A percentile compares a stretch with the other conserved stretches of the same genome.
These are phyloP conservation scores for Trachelus iudaicus DNA, from an alignment of 2,888 invertebrate genomes.

Conservation along the genomic window DNA sequence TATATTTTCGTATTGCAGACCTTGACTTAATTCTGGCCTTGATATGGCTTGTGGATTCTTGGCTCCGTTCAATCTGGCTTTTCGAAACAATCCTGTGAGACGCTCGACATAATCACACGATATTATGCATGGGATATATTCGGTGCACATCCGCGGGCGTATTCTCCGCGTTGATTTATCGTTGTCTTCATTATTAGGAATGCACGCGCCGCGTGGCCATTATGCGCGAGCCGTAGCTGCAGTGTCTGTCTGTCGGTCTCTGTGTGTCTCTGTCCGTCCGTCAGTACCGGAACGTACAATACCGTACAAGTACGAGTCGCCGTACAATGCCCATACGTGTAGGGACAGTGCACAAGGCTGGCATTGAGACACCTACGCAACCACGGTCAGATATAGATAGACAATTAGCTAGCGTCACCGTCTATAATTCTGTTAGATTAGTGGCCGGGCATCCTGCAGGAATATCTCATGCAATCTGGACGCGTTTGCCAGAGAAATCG, in stretches of 20 bases:
- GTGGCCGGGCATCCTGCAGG: slow-evolving; percentile 43
- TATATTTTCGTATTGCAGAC: background rate
- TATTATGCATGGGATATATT: slow-evolving; percentile 65
- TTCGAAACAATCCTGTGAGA: background rate
- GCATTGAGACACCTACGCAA: slow-evolving; percentile 61
- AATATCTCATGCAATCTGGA: slow-evolving; percentile 26
- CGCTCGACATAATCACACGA: slow-evolving; percentile 59
- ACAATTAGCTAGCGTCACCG: slow-evolving; percentile 63
- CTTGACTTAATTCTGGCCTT: background rate
- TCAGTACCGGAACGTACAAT: slow-evolving; percentile 34
- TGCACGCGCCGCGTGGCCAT: slow-evolving; percentile 60
- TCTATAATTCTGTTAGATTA: slow-evolving; percentile 55
- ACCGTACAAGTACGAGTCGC: slow-evolving; percentile 1
- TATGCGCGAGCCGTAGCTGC: slow-evolving; percentile 41
- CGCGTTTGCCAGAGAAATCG: background rate
- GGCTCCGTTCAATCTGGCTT: background rate
- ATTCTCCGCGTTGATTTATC: slow-evolving; percentile 66
- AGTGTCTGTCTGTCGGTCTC: slow-evolving; percentile 41
- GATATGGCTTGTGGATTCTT: background rate
- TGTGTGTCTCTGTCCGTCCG: slow-evolving; percentile 34
- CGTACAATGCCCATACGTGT: slow-evolving; percentile 49
- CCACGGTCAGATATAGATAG: slow-evolving; percentile 56
- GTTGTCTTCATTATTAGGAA: slow-evolving; percentile 67
- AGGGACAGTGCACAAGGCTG: slow-evolving; percentile 48
- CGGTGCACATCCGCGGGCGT: slow-evolving; percentile 64